phyloP scores from a whole-genome alignment of 2,888 invertebrate species.

The Nemoura dubitans region DNA sequence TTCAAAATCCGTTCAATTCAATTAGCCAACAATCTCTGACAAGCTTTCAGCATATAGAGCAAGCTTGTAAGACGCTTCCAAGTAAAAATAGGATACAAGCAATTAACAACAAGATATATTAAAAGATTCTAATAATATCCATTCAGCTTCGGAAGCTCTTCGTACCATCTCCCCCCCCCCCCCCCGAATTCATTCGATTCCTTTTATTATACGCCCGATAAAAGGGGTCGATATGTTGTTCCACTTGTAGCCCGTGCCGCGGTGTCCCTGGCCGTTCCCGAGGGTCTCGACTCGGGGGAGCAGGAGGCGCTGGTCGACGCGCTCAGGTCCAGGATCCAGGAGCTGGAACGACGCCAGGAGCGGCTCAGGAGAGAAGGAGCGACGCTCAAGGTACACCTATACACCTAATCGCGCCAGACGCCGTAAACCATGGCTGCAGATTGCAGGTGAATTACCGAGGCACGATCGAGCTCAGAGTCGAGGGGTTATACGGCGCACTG shows the following conservation, averaged over 20 bases:
- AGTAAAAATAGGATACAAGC: neutral
- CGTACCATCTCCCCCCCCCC: neutral
- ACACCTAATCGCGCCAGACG: neutral
- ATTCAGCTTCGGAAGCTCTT: neutral
- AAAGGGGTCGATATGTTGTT: neutral
- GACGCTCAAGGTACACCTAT: conserved; percentile 53
- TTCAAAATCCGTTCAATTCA: neutral
- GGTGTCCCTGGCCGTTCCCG: conserved; percentile 10
- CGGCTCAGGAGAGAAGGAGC: conserved; percentile 52
- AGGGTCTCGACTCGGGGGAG: conserved; percentile 13
- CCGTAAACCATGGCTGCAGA: neutral
- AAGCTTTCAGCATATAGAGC: neutral
- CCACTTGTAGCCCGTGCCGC: neutral
- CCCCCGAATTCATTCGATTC: neutral
- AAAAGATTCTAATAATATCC: neutral
- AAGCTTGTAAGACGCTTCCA: neutral
- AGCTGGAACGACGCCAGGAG: conserved; percentile 52
- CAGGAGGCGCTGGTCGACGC: conserved; percentile 46
- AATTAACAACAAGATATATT: conserved; percentile 7
- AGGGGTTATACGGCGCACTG: neutral
- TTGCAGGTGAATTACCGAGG: neutral
- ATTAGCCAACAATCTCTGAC: neutral
- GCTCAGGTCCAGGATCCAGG: conserved; percentile 48
- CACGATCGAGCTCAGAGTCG: neutral
- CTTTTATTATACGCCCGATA: too few species aligned